Evolutionary conservation across 2,888 invertebrate genomes (phyloP).

Genomic region (Lasioglossum leucozonium): DNA sequence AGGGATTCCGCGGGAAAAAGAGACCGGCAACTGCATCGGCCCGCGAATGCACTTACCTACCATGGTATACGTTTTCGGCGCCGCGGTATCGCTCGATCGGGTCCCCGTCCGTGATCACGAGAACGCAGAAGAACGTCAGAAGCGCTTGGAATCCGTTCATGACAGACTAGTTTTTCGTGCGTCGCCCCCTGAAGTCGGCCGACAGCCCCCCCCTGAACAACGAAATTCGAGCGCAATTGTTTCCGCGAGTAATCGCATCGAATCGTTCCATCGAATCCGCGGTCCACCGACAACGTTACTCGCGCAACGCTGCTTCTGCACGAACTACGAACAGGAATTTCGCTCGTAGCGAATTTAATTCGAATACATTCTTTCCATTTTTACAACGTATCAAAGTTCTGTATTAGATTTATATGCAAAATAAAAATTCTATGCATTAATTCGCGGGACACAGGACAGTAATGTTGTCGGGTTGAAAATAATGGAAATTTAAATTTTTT

Average conservation of each 20-base stretch:
- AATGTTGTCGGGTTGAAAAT: too few relatives aligned
- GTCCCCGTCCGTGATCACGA: conserved; percentile 40
- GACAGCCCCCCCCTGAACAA: conserved; percentile 29
- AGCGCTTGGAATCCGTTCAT: conserved; percentile 68
- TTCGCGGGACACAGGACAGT: too few relatives aligned
- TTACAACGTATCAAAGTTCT: background rate
- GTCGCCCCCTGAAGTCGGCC: conserved; percentile 21
- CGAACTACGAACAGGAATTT: background rate
- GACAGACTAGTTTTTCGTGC: conserved; percentile 50
- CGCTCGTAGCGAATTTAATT: too few relatives aligned
- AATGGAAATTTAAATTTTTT: too few relatives aligned
- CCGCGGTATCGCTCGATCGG: conserved; percentile 66
- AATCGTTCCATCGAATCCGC: background rate
- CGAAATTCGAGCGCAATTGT: conserved; percentile 37
- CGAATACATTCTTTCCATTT: background rate
- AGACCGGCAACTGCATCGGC: background rate
- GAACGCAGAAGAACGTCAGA: conserved; percentile 63
- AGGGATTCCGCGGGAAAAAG: background rate
- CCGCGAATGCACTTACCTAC: conserved; percentile 75
- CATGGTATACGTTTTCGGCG: conserved; percentile 73
- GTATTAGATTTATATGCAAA: too few relatives aligned
- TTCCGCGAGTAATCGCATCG: conserved; percentile 11
- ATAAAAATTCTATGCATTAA: too few relatives aligned
- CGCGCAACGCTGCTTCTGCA: background rate
- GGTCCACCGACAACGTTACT: background rate